Evolutionary conservation across 2,113 vertebrate species (phyloP), one percentile per base, ranked within the genome.

Genomic region (Dromiciops gliroides): DNA sequence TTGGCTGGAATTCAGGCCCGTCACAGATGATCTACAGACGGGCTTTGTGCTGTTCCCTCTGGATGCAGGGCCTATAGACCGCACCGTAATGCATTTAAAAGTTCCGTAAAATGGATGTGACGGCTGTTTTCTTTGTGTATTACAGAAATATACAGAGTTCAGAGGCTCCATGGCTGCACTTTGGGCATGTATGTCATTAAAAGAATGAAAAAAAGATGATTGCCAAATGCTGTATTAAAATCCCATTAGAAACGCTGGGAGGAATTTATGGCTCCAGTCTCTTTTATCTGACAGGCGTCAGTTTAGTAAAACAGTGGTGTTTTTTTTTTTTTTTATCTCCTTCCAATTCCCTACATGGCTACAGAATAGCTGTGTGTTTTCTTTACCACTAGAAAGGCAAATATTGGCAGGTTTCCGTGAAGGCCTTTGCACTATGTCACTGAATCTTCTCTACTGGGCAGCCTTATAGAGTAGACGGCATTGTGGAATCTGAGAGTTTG

Each of bases 21-120:
- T 99, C 99, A 98, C 95, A 98, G 98, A 99, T 98, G 98, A 99
- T 99, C 98, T 98, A 98, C 98, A 98, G 99, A 98, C 98, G 97
- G 97, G 98, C 98, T 98, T 98, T 98, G 98, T 98, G 97, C 97
- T 96, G 97, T 98, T 98, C 97, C 98, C 97, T 98, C 97, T 97
- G 98, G 98, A 98, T 98, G 97, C 95, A 47, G 94, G 0, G 97
- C 56, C 94, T 91, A 3, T 92, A 94, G 97, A 97, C 98, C 96
- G 97, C 96, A 92, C 97, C 26, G 48, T 91, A 96, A 75, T 3
- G 97, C 90, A 97, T 98, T 98, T 94, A 95, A 93, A 97, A 97
- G 95, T 96, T 95, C 96, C 95, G 96, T 90, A 92, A 97, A 98
- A 96, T 90, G 97, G 96, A 98, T 97, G 53, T 96, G 95, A 97